phyloP scores from a whole-genome alignment of 2,797 vertebrate genomes.

The Enteromius viviparus region DNA sequence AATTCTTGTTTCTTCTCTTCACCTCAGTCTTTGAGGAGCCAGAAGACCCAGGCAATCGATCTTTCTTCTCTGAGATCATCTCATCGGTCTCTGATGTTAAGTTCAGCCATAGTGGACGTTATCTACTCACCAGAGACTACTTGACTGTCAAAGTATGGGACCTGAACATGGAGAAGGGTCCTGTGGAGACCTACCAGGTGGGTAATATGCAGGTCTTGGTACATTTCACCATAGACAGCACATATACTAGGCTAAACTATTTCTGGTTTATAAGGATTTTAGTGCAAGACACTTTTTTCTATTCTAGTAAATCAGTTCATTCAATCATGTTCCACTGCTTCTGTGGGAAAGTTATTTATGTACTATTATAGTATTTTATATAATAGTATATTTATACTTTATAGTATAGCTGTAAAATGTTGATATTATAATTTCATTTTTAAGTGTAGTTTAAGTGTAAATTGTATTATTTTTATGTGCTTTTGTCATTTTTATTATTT shows the following conservation, averaged over 20 bases:
- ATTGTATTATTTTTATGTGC: neutral
- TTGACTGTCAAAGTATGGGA: slow-evolving; percentile 99
- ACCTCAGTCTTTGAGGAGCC: slow-evolving; percentile 94
- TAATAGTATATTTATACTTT: neutral
- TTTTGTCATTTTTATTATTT: neutral
- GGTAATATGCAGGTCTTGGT: slow-evolving; percentile 1
- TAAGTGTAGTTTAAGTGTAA: neutral
- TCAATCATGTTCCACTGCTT: neutral
- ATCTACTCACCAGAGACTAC: slow-evolving; percentile 98
- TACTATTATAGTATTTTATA: neutral
- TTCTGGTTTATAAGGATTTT: neutral
- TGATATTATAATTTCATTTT: neutral
- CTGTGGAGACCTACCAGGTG: slow-evolving; percentile 97
- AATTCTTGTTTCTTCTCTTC: neutral
- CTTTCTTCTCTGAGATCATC: slow-evolving; percentile 99
- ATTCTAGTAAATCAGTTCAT: neutral
- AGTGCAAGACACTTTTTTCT: neutral
- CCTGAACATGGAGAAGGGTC: slow-evolving; percentile 97
- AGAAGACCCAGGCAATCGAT: slow-evolving; percentile 95
- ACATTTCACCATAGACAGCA: neutral
- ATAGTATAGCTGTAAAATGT: neutral
- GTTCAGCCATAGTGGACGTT: slow-evolving; percentile 97
- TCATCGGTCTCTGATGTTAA: slow-evolving; percentile 98
- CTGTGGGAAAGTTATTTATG: neutral
- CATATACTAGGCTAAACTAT: neutral